Percentiles rank a stretch among this genome's conserved stretches.
These are phyloP conservation scores for silkworm (Bombyx mori) DNA, from an alignment of 1,140 invertebrate species.

Conservation along the genomic window DNA sequence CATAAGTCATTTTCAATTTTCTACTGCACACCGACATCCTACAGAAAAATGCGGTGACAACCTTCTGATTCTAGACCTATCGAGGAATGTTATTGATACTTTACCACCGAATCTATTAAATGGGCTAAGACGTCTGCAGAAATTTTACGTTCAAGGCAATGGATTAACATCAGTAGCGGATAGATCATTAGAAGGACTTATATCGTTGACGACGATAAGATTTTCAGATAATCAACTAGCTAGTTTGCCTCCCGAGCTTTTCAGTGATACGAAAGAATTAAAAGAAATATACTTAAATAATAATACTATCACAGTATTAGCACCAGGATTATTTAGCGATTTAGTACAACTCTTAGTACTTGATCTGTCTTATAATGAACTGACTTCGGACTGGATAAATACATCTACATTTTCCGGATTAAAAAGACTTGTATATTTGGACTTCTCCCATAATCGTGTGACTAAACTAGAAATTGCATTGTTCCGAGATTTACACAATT, in stretches of 20 bases:
- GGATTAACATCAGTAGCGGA: slow-evolving; percentile 84
- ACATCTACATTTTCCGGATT: slow-evolving; percentile 88
- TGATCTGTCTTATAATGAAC: slow-evolving; percentile 88
- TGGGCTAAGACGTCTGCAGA: slow-evolving; percentile 75
- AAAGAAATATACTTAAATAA: slow-evolving; percentile 88
- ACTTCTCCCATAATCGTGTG: slow-evolving; percentile 86
- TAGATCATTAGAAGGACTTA: slow-evolving; percentile 84
- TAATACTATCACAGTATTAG: slow-evolving; percentile 89
- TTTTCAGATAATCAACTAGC: slow-evolving; percentile 86
- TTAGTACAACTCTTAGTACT: slow-evolving; percentile 85
- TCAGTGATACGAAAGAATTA: slow-evolving; percentile 83
- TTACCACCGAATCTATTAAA: slow-evolving; percentile 84
- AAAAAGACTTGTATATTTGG: slow-evolving; percentile 83
- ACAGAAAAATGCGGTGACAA: slow-evolving; percentile 80
- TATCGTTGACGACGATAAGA: slow-evolving; percentile 81
- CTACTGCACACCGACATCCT: slow-evolving; percentile 72
- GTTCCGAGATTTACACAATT: slow-evolving; percentile 84
- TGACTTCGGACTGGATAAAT: slow-evolving; percentile 90
- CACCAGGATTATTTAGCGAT: slow-evolving; percentile 87
- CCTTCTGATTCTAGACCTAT: slow-evolving; percentile 83
- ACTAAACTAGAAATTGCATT: slow-evolving; percentile 83
- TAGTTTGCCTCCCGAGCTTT: slow-evolving; percentile 86
- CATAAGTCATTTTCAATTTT: slow-evolving; percentile 83
- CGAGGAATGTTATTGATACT: slow-evolving; percentile 86
- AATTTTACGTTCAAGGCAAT: slow-evolving; percentile 78